A percentile compares a stretch with the other conserved stretches of the same genome.
phyloP scores from a whole-genome alignment of 2,797 vertebrate species.

The Cetoscarus ocellatus region DNA sequence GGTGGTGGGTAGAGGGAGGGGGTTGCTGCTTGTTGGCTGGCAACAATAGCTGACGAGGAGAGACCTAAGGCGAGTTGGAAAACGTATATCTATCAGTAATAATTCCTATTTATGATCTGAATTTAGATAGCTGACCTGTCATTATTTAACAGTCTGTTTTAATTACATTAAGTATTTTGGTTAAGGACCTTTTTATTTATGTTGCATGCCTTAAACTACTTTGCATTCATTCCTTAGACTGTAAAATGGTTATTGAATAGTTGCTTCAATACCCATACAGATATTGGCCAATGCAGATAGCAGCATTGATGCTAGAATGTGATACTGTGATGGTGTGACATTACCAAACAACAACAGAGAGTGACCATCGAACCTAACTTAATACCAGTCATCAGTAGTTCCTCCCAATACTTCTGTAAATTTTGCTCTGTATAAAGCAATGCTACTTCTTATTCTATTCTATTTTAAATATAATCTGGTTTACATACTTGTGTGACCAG shows the following conservation, averaged over 20 bases:
- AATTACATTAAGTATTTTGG: constrained; percentile 6
- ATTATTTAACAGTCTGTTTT: constrained; percentile 23
- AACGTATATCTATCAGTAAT: constrained; percentile 39
- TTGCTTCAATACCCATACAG: background rate
- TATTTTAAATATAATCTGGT: no score
- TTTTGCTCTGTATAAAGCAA: no score
- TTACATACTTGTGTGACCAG: no score
- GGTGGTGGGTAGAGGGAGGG: constrained; percentile 90
- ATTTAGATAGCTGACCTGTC: constrained; percentile 18
- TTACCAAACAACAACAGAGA: background rate
- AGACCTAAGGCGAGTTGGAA: constrained; percentile 81
- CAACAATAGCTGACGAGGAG: constrained; percentile 92
- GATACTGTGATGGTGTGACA: no score
- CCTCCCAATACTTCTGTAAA: no score
- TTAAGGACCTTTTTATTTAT: constrained; percentile 1
- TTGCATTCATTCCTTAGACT: constrained; percentile 8
- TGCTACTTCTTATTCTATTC: no score
- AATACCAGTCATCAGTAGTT: no score
- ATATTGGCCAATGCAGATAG: background rate
- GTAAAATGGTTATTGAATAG: background rate
- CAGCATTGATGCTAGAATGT: background rate
- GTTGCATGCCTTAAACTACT: constrained; percentile 13
- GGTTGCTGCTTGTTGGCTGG: constrained; percentile 91
- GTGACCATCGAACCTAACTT: background rate
- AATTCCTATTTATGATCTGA: constrained; percentile 30